A percentile compares a stretch with the other conserved stretches of the same genome.
Evolutionary conservation across 2,113 vertebrate species (phyloP).

Genomic region (Pachyramphus minor): DNA sequence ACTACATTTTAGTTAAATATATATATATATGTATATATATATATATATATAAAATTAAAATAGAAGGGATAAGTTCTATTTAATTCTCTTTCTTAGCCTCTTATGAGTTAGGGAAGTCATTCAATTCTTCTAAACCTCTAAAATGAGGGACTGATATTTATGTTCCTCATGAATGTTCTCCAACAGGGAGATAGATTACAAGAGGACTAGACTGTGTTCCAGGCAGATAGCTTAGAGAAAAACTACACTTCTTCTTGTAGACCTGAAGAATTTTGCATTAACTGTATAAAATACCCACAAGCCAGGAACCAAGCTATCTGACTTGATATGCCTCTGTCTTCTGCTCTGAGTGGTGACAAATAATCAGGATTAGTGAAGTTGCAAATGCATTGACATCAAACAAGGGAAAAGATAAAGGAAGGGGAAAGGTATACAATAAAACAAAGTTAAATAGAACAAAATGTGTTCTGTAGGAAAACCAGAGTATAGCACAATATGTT

Average conservation of each 20-base stretch:
- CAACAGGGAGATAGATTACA: neutral
- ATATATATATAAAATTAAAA: neutral
- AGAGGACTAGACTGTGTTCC: neutral
- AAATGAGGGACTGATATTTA: neutral
- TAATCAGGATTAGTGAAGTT: neutral
- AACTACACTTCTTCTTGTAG: neutral
- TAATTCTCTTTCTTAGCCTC: neutral
- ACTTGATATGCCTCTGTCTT: neutral
- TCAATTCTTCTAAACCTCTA: neutral
- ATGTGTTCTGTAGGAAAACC: neutral
- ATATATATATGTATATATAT: too few relatives aligned
- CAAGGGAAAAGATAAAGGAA: neutral
- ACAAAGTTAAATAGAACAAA: neutral
- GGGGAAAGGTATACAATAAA: neutral
- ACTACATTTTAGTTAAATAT: neutral
- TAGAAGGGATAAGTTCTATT: neutral
- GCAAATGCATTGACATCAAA: neutral
- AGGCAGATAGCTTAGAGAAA: neutral
- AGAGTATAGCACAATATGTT: neutral
- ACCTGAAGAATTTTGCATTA: neutral
- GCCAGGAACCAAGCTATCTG: neutral
- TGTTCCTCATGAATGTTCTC: neutral
- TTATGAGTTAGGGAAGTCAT: neutral
- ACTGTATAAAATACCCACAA: neutral
- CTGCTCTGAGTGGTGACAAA: neutral